Conservation (phyloP, 1,140 invertebrate species). For the Macrotrachela quadricornifera region DNA sequence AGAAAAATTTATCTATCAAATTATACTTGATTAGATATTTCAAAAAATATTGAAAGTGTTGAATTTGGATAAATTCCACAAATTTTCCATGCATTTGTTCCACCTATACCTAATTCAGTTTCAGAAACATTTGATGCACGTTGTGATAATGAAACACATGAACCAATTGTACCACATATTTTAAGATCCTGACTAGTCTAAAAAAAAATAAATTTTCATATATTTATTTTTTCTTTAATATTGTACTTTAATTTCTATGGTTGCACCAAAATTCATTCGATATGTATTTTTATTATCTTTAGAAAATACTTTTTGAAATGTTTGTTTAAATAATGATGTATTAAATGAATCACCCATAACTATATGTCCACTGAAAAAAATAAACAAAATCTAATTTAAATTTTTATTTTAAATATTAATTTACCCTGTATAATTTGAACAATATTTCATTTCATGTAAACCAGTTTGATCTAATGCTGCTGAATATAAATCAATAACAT, state of each 20-base stretch:
- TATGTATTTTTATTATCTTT: slow-evolving; percentile 73
- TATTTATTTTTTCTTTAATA: neutral
- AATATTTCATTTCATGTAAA: slow-evolving; percentile 91
- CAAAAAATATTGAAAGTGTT: slow-evolving; percentile 82
- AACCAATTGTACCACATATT: slow-evolving; percentile 78
- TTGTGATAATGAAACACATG: slow-evolving; percentile 74
- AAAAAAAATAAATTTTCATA: slow-evolving; percentile 14
- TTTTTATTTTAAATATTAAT: no score
- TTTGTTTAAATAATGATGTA: slow-evolving; percentile 93
- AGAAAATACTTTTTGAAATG: slow-evolving; percentile 85
- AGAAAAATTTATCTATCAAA: neutral
- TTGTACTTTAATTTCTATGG: slow-evolving; percentile 64
- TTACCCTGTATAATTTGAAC: slow-evolving; percentile 64
- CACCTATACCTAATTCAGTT: slow-evolving; percentile 74
- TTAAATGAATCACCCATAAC: slow-evolving; percentile 99
- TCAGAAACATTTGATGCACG: slow-evolving; percentile 74
- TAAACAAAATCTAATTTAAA: no score
- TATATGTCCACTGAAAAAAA: slow-evolving; percentile 58
- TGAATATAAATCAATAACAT: slow-evolving; percentile 89
- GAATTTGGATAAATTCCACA: slow-evolving; percentile 76
- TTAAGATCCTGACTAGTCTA: slow-evolving; percentile 40
- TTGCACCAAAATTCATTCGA: slow-evolving; percentile 95
- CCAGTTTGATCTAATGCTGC: slow-evolving; percentile 97
- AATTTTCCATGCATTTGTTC: slow-evolving; percentile 93
- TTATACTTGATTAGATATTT: slow-evolving; percentile 71